Evolutionary conservation across 1,140 invertebrate genomes (phyloP).

Genomic region (Ceratosolen fusciceps): DNA sequence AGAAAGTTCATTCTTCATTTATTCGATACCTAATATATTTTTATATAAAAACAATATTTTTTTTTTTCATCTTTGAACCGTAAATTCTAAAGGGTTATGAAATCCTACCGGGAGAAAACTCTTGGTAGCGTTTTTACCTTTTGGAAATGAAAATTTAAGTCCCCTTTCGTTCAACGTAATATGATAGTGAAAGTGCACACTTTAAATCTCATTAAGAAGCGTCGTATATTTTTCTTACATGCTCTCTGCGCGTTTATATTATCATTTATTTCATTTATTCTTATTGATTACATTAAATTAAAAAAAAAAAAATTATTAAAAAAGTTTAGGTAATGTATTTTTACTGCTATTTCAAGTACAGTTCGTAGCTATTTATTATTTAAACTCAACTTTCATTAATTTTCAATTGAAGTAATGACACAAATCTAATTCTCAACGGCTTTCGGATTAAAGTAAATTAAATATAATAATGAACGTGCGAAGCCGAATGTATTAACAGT

Average conservation of each 20-base stretch:
- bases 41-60: too few relatives aligned
- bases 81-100: neutral
- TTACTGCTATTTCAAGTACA: neutral
- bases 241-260: neutral
- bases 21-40: too few relatives aligned
- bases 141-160: slow-evolving; percentile 7
- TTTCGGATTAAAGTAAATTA: too few relatives aligned
- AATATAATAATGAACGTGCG: too few relatives aligned
- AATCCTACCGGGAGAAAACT: neutral
- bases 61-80: neutral
- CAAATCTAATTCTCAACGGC: too few relatives aligned
- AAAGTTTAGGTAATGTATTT: neutral
- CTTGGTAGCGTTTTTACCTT: neutral
- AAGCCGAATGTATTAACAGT: too few relatives aligned
- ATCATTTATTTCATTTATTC: too few relatives aligned
- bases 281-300: neutral
- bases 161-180: neutral
- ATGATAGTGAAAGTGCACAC: slow-evolving; percentile 7
- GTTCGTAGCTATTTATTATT: neutral
- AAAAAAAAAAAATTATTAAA: neutral
- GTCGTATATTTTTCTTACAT: neutral
- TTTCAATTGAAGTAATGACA: neutral
- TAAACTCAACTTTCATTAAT: neutral
- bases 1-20: neutral
- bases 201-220: neutral